phyloP scores from a whole-genome alignment of 2,888 invertebrate species.

The Cartodere bifasciata region DNA sequence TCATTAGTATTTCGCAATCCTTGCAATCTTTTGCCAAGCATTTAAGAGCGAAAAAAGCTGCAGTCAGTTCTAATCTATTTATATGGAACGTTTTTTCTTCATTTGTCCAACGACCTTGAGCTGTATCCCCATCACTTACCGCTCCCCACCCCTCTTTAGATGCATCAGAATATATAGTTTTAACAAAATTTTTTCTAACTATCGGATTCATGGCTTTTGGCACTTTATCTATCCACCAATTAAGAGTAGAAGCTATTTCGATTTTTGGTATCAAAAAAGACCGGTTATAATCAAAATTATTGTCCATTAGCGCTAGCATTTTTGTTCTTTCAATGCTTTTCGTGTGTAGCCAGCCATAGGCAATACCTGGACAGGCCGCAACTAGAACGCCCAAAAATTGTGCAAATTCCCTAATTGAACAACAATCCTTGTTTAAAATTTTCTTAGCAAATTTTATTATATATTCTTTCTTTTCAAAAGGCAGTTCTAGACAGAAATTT shows the following conservation, averaged over 20 bases:
- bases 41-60: conserved; percentile 18
- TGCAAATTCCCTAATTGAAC: conserved; percentile 12
- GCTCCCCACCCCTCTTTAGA: conserved; percentile 18
- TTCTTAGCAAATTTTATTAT: neutral
- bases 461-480: conserved; percentile 3
- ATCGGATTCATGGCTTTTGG: conserved; percentile 9
- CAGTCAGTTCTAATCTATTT: conserved; percentile 19
- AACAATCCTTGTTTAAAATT: neutral
- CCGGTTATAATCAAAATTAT: conserved; percentile 6
- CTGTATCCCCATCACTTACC: conserved; percentile 11
- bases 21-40: conserved; percentile 14
- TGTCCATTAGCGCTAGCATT: conserved; percentile 6
- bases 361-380: conserved; percentile 14
- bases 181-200: conserved; percentile 9
- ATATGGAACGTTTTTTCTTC: conserved; percentile 16
- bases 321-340: conserved; percentile 13
- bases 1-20: conserved; percentile 14
- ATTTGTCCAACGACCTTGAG: conserved; percentile 17
- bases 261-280: conserved; percentile 5
- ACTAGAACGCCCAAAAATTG: conserved; percentile 11
- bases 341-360: conserved; percentile 13
- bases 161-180: conserved; percentile 20
- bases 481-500: conserved; percentile 8
- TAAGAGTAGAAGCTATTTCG: conserved; percentile 9
- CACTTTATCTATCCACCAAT: conserved; percentile 15